Evolutionary conservation across 2,888 invertebrate genomes (phyloP), one percentile per base, ranked within the genome.

Genomic region (Sialis fuliginosa): DNA sequence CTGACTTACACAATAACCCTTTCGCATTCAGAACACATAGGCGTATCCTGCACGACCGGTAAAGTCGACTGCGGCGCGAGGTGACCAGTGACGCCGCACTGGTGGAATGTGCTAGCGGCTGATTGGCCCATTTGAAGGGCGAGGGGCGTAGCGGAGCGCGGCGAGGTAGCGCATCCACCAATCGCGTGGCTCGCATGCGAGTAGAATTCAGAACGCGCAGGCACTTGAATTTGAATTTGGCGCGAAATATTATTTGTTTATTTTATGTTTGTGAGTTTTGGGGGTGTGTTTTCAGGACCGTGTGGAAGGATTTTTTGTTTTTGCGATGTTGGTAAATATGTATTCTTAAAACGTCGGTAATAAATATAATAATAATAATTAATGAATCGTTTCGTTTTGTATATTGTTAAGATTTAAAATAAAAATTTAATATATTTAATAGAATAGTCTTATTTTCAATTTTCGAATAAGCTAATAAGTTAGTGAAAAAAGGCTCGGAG

Each of bases 1-100:
- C 10, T 67, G 71, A 79, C 82, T 84, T 81, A 90, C 90, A 84
- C 81, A 67, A 90, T 87, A 62, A 81, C 75, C 66, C 82, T 77
- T 69, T 84, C 85, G 73, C 91, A 92, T 61, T 83, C 84, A 61
- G 79, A 77, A 74, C 92, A 91, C 65, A 72, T 69, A 50, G 77
- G 77, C 55, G 73, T 69, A 60, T 73, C 63, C 67, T 69, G 68
- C 65, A 70, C 58, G 65, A 68, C 56, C 63, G 69, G 66, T 62
- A 71, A 59, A 60, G 50, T 63, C 60, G 50, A 22, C 22, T 22
- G 22, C 22, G 22, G 22, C 40, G 10, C 33, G n/a, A 37, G 37
- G 32, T 49, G 30, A 13, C 43, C 32, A 31, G 57, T 62, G 60
- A 57, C 59, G 58, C 55, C 59, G 62, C 39, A 55, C 53, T 45